phyloP scores from a whole-genome alignment of 2,888 invertebrate species.

The Athrips mouffetella region DNA sequence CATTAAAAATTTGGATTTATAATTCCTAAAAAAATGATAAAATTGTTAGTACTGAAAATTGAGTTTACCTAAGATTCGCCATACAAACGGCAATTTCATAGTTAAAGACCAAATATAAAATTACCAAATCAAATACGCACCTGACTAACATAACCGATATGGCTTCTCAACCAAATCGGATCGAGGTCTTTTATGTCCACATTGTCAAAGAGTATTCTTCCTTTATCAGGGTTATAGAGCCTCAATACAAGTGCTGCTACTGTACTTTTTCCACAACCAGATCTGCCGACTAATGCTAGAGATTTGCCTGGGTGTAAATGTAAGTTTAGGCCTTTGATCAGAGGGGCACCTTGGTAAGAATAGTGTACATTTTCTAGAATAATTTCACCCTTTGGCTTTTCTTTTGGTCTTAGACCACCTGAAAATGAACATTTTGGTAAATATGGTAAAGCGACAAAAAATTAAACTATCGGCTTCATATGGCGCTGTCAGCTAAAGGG shows the following conservation, averaged over 20 bases:
- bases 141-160: slow-evolving; percentile 94
- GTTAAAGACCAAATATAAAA: background rate
- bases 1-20: no score
- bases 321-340: slow-evolving; percentile 82
- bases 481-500: no score
- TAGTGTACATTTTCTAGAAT: slow-evolving; percentile 86
- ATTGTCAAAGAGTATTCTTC: slow-evolving; percentile 86
- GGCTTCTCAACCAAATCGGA: slow-evolving; percentile 89
- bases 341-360: slow-evolving; percentile 80
- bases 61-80: no score
- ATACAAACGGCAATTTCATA: no score
- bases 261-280: slow-evolving; percentile 97
- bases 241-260: slow-evolving; percentile 89
- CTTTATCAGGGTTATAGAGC: slow-evolving; percentile 89
- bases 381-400: slow-evolving; percentile 83
- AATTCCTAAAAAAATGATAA: no score
- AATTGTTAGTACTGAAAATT: no score
- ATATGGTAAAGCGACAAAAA: no score
- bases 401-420: slow-evolving; percentile 80
- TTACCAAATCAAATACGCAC: slow-evolving; percentile 46
- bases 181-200: slow-evolving; percentile 85
- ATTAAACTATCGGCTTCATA: no score
- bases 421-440: slow-evolving; percentile 26
- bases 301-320: slow-evolving; percentile 83
- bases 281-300: slow-evolving; percentile 91